Conservation (phyloP, 2,888 invertebrate species). For the Aphidius colemani region DNA sequence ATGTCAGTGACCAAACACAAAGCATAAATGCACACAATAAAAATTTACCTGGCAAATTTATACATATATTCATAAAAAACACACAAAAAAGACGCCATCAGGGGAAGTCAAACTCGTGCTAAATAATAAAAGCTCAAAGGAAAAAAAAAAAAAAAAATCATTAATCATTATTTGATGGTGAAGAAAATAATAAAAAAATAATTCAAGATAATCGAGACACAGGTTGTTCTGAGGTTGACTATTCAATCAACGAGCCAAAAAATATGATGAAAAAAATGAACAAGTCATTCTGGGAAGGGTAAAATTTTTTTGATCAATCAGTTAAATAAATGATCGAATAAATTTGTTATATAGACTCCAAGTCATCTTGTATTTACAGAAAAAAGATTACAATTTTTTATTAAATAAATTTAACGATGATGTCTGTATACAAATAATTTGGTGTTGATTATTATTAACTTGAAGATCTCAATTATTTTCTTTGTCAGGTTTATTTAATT, state of each 20-base stretch:
- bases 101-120: not conserved
- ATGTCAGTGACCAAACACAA: not conserved
- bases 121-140: not conserved
- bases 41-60: too few species aligned
- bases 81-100: not conserved
- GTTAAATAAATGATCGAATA: too few species aligned
- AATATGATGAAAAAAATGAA: slow-evolving; percentile 2
- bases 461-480: too few species aligned
- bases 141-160: slow-evolving; percentile 29
- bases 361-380: slow-evolving; percentile 24
- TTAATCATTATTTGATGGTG: slow-evolving; percentile 54
- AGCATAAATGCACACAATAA: not conserved
- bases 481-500: too few species aligned
- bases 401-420: not conserved
- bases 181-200: not conserved
- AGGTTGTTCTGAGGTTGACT: slow-evolving; percentile 8
- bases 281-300: slow-evolving; percentile 14
- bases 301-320: too few species aligned
- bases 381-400: too few species aligned
- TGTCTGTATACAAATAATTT: slow-evolving; percentile 12
- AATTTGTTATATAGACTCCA: slow-evolving; percentile 4
- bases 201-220: slow-evolving; percentile 18
- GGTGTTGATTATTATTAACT: too few species aligned
- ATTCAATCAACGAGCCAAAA: slow-evolving; percentile 16
- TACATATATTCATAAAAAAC: too few species aligned